Conservation (phyloP, 2,888 invertebrate genomes). For the Barypeithes pellucidus region DNA sequence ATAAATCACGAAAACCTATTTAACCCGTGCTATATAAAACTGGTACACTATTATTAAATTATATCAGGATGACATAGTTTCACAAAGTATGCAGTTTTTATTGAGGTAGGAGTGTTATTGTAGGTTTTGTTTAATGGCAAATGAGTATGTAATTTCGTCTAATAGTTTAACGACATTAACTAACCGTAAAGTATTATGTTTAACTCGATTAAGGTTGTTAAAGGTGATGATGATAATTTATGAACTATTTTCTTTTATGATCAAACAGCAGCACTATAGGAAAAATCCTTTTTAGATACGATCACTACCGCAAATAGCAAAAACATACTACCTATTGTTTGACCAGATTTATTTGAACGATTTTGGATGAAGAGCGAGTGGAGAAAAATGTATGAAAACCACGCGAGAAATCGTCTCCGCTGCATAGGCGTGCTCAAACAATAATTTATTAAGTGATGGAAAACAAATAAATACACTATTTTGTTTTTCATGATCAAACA, state of each 20-base stretch:
- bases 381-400: no score
- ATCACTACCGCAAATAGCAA: no score
- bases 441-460: no score
- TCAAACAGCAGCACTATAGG: no score
- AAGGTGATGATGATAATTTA: constrained; percentile 27
- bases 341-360: no score
- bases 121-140: constrained; percentile 36
- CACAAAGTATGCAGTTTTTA: constrained; percentile 35
- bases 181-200: constrained; percentile 37
- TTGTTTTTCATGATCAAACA: no score
- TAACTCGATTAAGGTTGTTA: constrained; percentile 30
- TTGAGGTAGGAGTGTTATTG: constrained; percentile 42
- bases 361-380: no score
- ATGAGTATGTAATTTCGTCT: constrained; percentile 40
- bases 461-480: no score
- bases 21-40: constrained; percentile 7
- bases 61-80: constrained; percentile 33
- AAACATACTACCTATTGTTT: no score
- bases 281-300: no score
- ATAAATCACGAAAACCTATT: constrained; percentile 22
- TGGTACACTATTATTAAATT: constrained; percentile 18
- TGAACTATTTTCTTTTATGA: background rate
- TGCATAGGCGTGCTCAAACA: no score
- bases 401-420: no score
- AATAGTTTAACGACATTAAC: constrained; percentile 42